Conservation (phyloP, 2,113 vertebrate genomes). For the Heterochromis multidens region DNA sequence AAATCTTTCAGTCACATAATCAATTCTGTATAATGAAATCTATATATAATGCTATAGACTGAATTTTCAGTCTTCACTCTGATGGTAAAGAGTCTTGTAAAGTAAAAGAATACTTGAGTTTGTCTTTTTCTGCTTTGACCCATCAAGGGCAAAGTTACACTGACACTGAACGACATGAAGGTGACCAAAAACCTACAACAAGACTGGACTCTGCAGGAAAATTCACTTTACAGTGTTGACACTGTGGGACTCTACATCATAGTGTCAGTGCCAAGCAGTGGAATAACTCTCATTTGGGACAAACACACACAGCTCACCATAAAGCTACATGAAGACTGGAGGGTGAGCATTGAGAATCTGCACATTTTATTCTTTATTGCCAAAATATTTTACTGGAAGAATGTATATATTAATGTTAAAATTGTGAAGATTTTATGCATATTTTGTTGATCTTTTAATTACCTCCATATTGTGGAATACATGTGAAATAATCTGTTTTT, state of each 20-base stretch:
- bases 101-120: too few relatives aligned
- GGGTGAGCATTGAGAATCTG: constrained; percentile 56
- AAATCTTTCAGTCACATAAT: too few relatives aligned
- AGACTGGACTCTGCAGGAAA: neutral
- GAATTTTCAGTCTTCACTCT: too few relatives aligned
- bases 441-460: too few relatives aligned
- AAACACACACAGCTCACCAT: constrained; percentile 79
- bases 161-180: constrained; percentile 65
- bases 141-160: constrained; percentile 46
- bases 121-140: neutral
- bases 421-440: too few relatives aligned
- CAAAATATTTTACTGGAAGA: neutral
- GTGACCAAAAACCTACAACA: constrained; percentile 16
- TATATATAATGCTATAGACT: too few relatives aligned
- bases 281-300: constrained; percentile 82
- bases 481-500: too few relatives aligned
- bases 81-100: too few relatives aligned
- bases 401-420: neutral
- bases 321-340: constrained; percentile 70
- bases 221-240: constrained; percentile 66
- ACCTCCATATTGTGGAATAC: too few relatives aligned
- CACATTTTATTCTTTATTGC: rapidly evolving
- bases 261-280: constrained; percentile 65
- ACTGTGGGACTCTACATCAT: constrained; percentile 80
- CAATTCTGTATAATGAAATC: too few relatives aligned